These are phyloP conservation scores for Cheirogaleus medius DNA, from an alignment of 2,113 vertebrate genomes.

Conservation along the genomic window DNA sequence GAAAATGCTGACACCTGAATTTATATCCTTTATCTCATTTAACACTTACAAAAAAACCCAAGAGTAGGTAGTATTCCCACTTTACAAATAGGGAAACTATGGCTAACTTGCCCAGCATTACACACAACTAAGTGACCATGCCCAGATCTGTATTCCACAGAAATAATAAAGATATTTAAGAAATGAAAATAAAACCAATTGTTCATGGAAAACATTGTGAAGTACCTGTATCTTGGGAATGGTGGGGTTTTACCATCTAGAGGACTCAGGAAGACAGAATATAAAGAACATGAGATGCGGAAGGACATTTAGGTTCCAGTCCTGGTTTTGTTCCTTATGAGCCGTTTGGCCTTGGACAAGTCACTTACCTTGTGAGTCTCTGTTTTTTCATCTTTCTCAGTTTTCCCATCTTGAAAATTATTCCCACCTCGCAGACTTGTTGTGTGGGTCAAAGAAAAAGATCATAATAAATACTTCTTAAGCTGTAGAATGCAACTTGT, in stretches of 20 bases:
- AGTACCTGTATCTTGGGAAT: not conserved
- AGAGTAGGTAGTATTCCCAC: not conserved
- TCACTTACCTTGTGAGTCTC: not conserved
- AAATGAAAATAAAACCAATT: not conserved
- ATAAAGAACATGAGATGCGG: not conserved
- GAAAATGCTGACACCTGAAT: not conserved
- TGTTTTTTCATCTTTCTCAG: not conserved
- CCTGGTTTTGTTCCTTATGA: not conserved
- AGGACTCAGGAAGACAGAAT: not conserved
- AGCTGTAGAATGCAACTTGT: not conserved
- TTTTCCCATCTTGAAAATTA: not conserved
- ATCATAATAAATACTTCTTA: not conserved
- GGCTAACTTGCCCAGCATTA: not conserved
- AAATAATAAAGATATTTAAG: slow-evolving; percentile 24
- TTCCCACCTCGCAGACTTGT: not conserved
- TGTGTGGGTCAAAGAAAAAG: not conserved
- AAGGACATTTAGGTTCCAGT: not conserved
- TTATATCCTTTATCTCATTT: not conserved
- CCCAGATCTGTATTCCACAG: not conserved
- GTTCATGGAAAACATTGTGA: not conserved
- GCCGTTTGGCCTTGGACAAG: not conserved
- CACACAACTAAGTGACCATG: not conserved
- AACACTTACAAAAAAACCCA: not conserved
- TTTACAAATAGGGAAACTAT: not conserved
- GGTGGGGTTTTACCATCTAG: not conserved